Percentiles rank a stretch among this genome's conserved stretches.
phyloP scores from a whole-genome alignment of 2,797 vertebrate genomes.

The Tympanoctomys barrerae region DNA sequence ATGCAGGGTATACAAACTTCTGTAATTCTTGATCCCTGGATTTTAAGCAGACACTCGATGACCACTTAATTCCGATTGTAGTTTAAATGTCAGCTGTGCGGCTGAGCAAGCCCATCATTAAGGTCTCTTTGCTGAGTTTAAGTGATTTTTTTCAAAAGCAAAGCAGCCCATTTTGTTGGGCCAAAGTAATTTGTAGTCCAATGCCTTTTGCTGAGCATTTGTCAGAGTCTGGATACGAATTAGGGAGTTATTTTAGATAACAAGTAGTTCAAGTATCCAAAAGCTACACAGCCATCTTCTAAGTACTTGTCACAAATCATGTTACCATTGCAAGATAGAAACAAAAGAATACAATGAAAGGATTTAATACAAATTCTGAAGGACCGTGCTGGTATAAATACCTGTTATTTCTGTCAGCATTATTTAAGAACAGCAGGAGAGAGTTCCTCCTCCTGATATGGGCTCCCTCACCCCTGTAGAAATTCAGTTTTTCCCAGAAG shows the following conservation, averaged over 20 bases:
- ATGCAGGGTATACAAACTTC: not conserved
- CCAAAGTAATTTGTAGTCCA: constrained; percentile 55
- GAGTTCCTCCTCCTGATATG: not conserved
- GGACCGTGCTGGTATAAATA: constrained; percentile 70
- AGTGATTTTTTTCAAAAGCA: constrained; percentile 32
- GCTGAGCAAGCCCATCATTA: constrained; percentile 30
- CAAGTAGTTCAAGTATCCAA: constrained; percentile 50
- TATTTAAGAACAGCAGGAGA: constrained; percentile 76
- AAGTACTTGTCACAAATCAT: constrained; percentile 65
- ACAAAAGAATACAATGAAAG: constrained; percentile 68
- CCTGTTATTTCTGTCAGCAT: constrained; percentile 73
- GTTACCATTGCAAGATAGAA: constrained; percentile 68
- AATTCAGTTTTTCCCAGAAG: constrained; percentile 70
- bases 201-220: constrained; percentile 49
- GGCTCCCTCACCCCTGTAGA: constrained; percentile 59
- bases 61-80: constrained; percentile 24
- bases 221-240: constrained; percentile 46
- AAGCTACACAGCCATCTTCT: constrained; percentile 62
- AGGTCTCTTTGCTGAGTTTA: constrained; percentile 47
- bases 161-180: constrained; percentile 13
- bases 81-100: constrained; percentile 29
- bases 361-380: constrained; percentile 75
- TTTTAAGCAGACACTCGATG: not conserved
- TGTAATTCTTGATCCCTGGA: not conserved
- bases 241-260: constrained; percentile 72